Base-by-base conservation (phyloP, 1,140 invertebrate species). In the Patella vulgata region DNA sequence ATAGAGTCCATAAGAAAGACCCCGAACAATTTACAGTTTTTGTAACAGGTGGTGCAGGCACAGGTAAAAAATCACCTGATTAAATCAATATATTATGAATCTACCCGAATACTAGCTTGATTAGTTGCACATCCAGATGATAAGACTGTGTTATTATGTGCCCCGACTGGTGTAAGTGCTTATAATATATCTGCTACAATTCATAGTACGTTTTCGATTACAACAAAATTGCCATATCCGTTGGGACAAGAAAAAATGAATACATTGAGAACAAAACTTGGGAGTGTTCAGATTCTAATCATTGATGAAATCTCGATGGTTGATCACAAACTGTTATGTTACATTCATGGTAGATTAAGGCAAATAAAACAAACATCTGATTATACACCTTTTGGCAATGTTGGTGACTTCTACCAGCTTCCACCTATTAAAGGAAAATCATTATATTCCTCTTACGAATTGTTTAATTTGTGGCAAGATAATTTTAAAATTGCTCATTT, bases 271-370 rank as follows among this genome's bases (percentile, higher is more conserved):
- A 42, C 12, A 9, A 57, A 67, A 62, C 31, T 58, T 27, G 23
- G 52, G 14, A 33, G 44, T 43, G 21, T 68, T 19, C 52, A 62
- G 33, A 44, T 63, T 17, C 25, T 68, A 6, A 58, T 68, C 11
- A 68, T 68, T 43, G 65, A 67, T 47, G 65, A 67, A 47, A 58
- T 67, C 30, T 62, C 65, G 1, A 67, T 67, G 65, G 59, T 67
- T n/a, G 54, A 58, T 23, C 47, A 61, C 14, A 68, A 63, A 33
- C 11, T 68, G 11, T 42, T 65, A 11, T 30, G 25, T 27, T 68
- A 68, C 42, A 40, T 68, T 27, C 33, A 60, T 61, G 60, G 48
- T 19, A 36, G 53, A 57, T 30, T 57, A n/a, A 19, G 23, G n/a
- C 54, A 57, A 57, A 57, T 57, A 12, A 57, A 43, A 43, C 3